Conservation (phyloP, 2,888 invertebrate species). For the Lycaena phlaeas region DNA sequence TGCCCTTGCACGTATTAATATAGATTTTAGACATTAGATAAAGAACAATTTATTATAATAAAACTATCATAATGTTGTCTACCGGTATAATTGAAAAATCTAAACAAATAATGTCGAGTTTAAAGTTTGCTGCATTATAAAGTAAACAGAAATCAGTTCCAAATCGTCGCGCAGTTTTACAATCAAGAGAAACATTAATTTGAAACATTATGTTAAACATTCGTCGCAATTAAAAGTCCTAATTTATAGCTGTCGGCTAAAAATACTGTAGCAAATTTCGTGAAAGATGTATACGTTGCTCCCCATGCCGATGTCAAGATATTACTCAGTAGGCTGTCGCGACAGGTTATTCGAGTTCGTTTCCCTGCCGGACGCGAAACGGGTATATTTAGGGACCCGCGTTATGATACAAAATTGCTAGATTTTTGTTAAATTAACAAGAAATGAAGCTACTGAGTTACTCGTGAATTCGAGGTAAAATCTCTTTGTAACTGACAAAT, state of each 20-base stretch:
- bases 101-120: no score
- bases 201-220: conserved; percentile 16
- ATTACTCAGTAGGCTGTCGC: conserved; percentile 36
- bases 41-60: no score
- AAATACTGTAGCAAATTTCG: conserved; percentile 21
- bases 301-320: conserved; percentile 25
- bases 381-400: conserved; percentile 31
- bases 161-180: conserved; percentile 2
- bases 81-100: no score
- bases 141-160: conserved; percentile 1
- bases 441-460: no score
- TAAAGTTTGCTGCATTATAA: no score
- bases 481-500: no score
- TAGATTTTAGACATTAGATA: no score
- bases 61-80: no score
- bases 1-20: no score
- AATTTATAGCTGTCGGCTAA: conserved; percentile 20
- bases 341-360: conserved; percentile 45
- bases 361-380: conserved; percentile 42
- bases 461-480: no score
- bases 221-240: conserved; percentile 19
- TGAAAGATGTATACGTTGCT: conserved; percentile 17
- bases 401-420: conserved; percentile 14
- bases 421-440: no score
- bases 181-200: conserved; percentile 13